Evolutionary conservation across 2,113 vertebrate species (phyloP).

Genomic region (Limanda limanda): DNA sequence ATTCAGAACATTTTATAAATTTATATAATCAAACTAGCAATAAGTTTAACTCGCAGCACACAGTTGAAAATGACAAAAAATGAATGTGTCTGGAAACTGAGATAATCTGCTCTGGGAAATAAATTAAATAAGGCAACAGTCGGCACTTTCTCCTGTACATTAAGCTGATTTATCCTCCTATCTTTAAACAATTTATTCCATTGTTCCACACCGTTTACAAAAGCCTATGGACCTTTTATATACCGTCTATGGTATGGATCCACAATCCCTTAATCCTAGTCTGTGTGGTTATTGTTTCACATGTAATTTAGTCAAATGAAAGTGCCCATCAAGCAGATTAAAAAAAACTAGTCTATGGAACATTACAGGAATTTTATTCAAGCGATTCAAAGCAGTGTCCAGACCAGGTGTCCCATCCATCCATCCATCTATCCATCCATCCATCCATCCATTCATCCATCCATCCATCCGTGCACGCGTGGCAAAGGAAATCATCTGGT

Average conservation of each 20-base stretch:
- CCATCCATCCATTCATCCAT: constrained; percentile 16
- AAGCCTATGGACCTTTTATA: not conserved
- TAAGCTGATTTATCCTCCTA: too few species aligned
- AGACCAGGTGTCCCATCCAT: constrained; percentile 22
- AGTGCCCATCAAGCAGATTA: constrained; percentile 78
- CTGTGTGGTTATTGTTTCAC: constrained; percentile 53
- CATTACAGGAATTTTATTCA: constrained; percentile 56
- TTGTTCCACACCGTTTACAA: not conserved
- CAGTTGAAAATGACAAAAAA: too few species aligned
- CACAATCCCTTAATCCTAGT: constrained; percentile 53
- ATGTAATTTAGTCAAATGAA: constrained; percentile 74
- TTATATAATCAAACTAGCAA: too few species aligned
- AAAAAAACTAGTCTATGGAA: constrained; percentile 44
- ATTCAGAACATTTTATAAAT: too few species aligned
- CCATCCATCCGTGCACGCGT: constrained; percentile 17
- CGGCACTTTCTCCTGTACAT: too few species aligned
- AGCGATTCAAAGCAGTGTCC: constrained; percentile 1
- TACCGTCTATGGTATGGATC: not conserved
- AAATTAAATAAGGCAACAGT: too few species aligned
- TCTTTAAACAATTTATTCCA: constrained; percentile 20
- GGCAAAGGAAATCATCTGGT: constrained; percentile 59
- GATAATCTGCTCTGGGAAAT: too few species aligned
- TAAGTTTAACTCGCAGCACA: too few species aligned
- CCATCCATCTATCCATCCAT: constrained; percentile 20
- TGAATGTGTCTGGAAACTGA: too few species aligned